These are phyloP conservation scores for Dolichoris vasculosae DNA, from an alignment of 1,140 invertebrate species.

Conservation along the genomic window DNA sequence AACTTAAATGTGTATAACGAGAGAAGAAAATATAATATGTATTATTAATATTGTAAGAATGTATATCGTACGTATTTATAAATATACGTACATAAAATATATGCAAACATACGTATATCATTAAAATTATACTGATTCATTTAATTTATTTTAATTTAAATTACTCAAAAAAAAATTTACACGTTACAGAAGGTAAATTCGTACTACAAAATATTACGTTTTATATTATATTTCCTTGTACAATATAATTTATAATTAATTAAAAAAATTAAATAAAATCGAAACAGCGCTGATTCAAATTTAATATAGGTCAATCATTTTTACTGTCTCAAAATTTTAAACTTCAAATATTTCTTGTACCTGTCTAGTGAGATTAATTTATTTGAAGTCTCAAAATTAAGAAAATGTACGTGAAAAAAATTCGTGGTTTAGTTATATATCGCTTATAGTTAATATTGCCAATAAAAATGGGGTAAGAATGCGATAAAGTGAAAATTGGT, in stretches of 20 bases:
- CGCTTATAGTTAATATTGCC: neutral
- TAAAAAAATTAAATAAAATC: neutral
- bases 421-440: neutral
- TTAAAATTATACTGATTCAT: neutral
- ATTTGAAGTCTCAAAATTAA: slow-evolving; percentile 12
- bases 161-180: neutral
- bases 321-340: neutral
- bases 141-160: neutral
- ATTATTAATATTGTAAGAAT: neutral
- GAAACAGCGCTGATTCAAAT: neutral
- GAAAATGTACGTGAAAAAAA: neutral
- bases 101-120: neutral
- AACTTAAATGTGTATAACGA: neutral
- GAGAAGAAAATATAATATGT: neutral
- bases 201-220: neutral
- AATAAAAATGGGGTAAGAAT: neutral
- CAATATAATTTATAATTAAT: neutral
- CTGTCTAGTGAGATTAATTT: neutral
- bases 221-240: neutral
- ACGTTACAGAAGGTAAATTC: neutral
- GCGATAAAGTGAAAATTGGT: neutral
- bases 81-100: neutral
- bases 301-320: slow-evolving; percentile 5
- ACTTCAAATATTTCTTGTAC: neutral
- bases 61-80: too few species aligned